A percentile compares a stretch with the other conserved stretches of the same genome.
phyloP scores from a whole-genome alignment of 2,113 vertebrate genomes.

The Pachycephala philippinensis region DNA sequence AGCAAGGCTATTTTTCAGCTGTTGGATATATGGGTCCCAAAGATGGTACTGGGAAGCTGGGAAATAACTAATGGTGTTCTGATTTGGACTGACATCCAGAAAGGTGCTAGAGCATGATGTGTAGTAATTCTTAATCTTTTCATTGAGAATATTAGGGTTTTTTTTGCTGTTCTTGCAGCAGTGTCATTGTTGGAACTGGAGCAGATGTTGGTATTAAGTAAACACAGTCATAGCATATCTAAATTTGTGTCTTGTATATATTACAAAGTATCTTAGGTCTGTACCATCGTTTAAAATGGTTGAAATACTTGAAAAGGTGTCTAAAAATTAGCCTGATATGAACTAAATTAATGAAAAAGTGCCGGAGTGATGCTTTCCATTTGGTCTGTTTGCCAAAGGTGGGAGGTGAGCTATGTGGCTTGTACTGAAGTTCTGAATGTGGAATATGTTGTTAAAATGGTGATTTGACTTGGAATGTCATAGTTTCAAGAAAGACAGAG shows the following conservation, averaged over 20 bases:
- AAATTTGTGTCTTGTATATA: not conserved
- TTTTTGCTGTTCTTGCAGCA: not conserved
- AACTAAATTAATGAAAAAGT: not conserved
- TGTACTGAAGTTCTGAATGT: not conserved
- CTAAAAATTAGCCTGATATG: not conserved
- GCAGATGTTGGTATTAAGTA: not conserved
- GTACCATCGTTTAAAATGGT: not conserved
- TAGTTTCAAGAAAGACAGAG: not conserved
- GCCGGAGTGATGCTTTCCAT: not conserved
- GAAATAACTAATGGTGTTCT: slow-evolving; percentile 37
- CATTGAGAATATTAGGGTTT: not conserved
- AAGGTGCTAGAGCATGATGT: not conserved
- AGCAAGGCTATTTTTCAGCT: not conserved
- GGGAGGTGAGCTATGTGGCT: not conserved
- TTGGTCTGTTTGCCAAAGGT: not conserved
- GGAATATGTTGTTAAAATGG: not conserved
- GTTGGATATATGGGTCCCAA: not conserved
- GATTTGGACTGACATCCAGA: not conserved
- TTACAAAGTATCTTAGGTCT: not conserved
- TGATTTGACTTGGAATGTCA: not conserved
- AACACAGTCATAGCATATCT: not conserved
- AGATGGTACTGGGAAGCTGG: not conserved
- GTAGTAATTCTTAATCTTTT: not conserved
- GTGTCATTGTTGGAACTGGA: not conserved
- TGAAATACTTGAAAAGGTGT: not conserved